Evolutionary conservation across 1,140 invertebrate species (phyloP).

Genomic region (Protaetia brevitarsis): DNA sequence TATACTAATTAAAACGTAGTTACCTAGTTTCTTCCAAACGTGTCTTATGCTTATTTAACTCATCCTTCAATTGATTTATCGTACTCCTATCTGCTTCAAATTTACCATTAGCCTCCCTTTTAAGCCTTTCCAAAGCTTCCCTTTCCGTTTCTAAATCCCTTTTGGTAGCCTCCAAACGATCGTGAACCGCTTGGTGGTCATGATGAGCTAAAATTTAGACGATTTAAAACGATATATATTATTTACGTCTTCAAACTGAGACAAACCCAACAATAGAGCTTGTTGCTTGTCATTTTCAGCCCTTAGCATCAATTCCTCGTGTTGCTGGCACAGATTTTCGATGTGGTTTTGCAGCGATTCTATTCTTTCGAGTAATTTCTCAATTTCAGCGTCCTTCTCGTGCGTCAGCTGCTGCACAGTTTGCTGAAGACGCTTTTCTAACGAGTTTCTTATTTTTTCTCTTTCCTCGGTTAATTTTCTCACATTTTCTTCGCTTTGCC

Average conservation of each 20-base stretch:
- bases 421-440: conserved; percentile 74
- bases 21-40: conserved; percentile 68
- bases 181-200: conserved; percentile 77
- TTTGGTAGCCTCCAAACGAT: conserved; percentile 67
- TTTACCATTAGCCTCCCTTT: conserved; percentile 64
- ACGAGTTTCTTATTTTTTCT: conserved; percentile 64
- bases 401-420: conserved; percentile 65
- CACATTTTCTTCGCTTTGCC: conserved; percentile 67
- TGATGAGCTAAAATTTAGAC: conserved; percentile 63
- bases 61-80: conserved; percentile 72
- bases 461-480: conserved; percentile 77
- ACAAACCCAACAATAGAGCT: conserved; percentile 70
- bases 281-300: conserved; percentile 88
- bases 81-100: conserved; percentile 69
- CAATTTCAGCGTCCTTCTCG: conserved; percentile 74
- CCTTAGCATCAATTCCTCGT: conserved; percentile 76
- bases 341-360: conserved; percentile 70
- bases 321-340: conserved; percentile 75
- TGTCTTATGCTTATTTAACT: conserved; percentile 63
- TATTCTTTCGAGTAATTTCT: conserved; percentile 67
- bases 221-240: not conserved
- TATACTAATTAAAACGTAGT: too few relatives aligned
- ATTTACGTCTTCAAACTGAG: not conserved
- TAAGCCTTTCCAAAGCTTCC: conserved; percentile 63
- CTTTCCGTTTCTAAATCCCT: conserved; percentile 70